These are phyloP conservation scores for Pseudococcus viburni DNA, from an alignment of 2,888 invertebrate genomes.

Conservation along the genomic window DNA sequence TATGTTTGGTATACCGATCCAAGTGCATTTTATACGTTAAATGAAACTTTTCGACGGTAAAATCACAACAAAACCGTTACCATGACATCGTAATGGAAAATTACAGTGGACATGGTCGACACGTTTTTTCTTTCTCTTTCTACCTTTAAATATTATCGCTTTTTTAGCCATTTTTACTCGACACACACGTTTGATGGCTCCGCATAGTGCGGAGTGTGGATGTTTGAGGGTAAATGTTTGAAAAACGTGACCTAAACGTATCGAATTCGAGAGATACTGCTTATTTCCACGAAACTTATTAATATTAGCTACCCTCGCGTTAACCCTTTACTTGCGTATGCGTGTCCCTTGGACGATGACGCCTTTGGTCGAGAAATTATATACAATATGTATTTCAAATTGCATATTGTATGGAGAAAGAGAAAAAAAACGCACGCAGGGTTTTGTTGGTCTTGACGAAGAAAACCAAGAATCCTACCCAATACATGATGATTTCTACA, in stretches of 20 bases:
- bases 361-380: neutral
- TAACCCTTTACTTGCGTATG: neutral
- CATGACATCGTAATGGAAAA: slow-evolving; percentile 49
- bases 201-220: neutral
- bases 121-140: slow-evolving; percentile 12
- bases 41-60: slow-evolving; percentile 25
- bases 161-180: slow-evolving; percentile 29
- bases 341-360: slow-evolving; percentile 10
- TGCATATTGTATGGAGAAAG: neutral
- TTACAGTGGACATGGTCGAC: slow-evolving; percentile 54
- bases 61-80: slow-evolving; percentile 55
- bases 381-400: slow-evolving; percentile 9
- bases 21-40: slow-evolving; percentile 34
- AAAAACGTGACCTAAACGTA: slow-evolving; percentile 38
- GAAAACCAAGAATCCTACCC: neutral
- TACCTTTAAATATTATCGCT: slow-evolving; percentile 2
- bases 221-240: slow-evolving; percentile 7
- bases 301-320: neutral
- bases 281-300: slow-evolving; percentile 45
- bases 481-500: neutral
- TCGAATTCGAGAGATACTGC: slow-evolving; percentile 23
- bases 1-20: neutral
- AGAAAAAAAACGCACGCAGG: neutral
- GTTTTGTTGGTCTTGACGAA: slow-evolving; percentile 18
- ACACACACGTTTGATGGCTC: neutral